Percentiles rank a stretch among this genome's conserved stretches.
Conservation (phyloP, 2,113 vertebrate species). For the Pandion haliaetus region DNA sequence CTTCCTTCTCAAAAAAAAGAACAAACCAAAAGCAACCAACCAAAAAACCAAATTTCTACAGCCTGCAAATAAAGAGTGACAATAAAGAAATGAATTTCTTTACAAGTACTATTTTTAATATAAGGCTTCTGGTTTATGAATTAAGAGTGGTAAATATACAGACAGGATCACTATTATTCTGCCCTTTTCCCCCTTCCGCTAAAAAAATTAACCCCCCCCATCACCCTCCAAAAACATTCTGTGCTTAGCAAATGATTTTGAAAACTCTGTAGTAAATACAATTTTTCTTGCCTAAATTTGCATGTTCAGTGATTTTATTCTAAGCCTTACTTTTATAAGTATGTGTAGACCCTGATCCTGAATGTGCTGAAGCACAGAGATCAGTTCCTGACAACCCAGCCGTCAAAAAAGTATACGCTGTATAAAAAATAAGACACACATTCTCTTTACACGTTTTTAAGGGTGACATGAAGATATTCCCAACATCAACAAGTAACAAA, state of each 20-base stretch:
- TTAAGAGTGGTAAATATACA: neutral
- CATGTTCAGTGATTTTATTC: neutral
- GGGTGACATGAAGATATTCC: neutral
- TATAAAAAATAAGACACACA: neutral
- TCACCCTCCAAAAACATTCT: neutral
- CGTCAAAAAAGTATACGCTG: fast-evolving
- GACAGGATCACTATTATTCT: neutral
- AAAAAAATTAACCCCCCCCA: neutral
- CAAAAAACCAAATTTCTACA: neutral
- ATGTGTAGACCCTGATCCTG: neutral
- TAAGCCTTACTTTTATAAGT: neutral
- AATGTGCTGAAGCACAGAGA: neutral
- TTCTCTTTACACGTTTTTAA: neutral
- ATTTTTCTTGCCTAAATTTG: neutral
- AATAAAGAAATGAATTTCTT: neutral
- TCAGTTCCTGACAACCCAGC: neutral
- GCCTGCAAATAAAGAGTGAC: neutral
- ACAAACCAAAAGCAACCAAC: neutral
- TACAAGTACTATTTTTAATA: neutral
- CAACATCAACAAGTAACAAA: neutral
- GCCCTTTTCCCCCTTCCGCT: neutral
- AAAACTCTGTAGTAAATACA: neutral
- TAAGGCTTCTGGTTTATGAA: neutral
- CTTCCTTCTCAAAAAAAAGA: neutral
- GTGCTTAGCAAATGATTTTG: neutral